Base-by-base conservation (phyloP, 1,140 invertebrate genomes). In the Drosophila micromelanica region DNA sequence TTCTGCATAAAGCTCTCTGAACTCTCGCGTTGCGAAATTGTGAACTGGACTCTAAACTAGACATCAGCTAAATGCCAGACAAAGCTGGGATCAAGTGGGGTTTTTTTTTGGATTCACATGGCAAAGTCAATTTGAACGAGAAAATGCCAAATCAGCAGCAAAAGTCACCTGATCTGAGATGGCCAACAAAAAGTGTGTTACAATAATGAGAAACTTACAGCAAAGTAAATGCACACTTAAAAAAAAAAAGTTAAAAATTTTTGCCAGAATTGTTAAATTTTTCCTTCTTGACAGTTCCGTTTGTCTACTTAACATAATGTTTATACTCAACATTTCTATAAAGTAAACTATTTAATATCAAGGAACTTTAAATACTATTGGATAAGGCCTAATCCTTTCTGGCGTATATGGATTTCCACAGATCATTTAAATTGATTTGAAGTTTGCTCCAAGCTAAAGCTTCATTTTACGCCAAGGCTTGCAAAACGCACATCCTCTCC, bases 91-190 rank as follows among this genome's bases (percentile, higher is more conserved):
- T 20, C 43, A 38, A 20, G 35, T 8, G 35, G 4, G 23, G 35
- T 27, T 27, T 1, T 13, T 23, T 23, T 23, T 23, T n/a, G n/a
- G n/a, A n/a, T 23, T 23, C 2, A 6, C 27, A 32, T 5, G 15
- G 27, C n/a, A 54, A 38, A 27, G 17, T 42, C 54, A 72, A 59
- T 72, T 72, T 27, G 69, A 32, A 76, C 51, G 43, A 43, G 42
- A n/a, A 71, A 57, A 32, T 43, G 69, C 62, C 59, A 54, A 67
- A 20, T 72, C 69, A 72, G 32, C 37, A 65, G 32, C 32, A 35
- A 9, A 2, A 35, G 32, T 65, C 62, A 65, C 62, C 62, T 65
- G 62, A 56, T 42, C 37, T 65, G 61, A 43, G 61, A 55, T 54
- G 61, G 5, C 13, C 8, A 7, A 52, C 12, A 52, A 37, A 13